Base-by-base conservation (phyloP, 2,113 vertebrate genomes). In the Verasper variegatus region DNA sequence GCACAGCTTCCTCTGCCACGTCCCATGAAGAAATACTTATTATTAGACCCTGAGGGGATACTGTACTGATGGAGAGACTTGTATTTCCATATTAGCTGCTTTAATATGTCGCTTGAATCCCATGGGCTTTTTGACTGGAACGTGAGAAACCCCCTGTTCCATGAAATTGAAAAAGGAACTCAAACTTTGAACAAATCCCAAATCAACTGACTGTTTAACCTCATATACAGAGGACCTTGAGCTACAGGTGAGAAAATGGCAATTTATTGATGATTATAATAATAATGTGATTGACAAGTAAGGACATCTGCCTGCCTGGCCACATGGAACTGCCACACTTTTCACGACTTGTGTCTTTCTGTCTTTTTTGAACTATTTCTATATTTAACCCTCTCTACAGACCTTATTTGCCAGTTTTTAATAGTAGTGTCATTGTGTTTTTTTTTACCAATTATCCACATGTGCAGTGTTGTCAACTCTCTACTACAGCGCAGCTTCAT, bases 1-100 rank as follows among this genome's bases (percentile, higher is more conserved):
- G 84, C 94, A 18, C 80, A 90, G 67, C 96, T 99, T 70, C 90
- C 93, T 70, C 92, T 99, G 69, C 97, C 98, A 0, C 2, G 57
- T 5, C 66, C 90, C 14, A 74, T 99, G 83, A 96, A 97, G 92
- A 96, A 92, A 71, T 99, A 98, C 81, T 55, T 99, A 83, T 92
- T 98, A 37, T 92, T 99, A 88, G 95, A 98, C 58, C 97, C 98
- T 11, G 95, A 96, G 83, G 97, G 98, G 47, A 82, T 97, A 67
- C 95, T 95, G 52, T 94, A 93, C 85, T 94, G 86, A 93, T 12
- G 31, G 47, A 63, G 14, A 60, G 5, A 63, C 18, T 6, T 14
- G 4, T 2, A 11, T 35, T n/a, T 11, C 9, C 35, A 37, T 37
- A 35, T 35, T 35, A 8, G 35, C 35, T 35, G 17, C 47, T 49